Conservation (phyloP, 1,140 invertebrate species). For the Bombus superbus region DNA sequence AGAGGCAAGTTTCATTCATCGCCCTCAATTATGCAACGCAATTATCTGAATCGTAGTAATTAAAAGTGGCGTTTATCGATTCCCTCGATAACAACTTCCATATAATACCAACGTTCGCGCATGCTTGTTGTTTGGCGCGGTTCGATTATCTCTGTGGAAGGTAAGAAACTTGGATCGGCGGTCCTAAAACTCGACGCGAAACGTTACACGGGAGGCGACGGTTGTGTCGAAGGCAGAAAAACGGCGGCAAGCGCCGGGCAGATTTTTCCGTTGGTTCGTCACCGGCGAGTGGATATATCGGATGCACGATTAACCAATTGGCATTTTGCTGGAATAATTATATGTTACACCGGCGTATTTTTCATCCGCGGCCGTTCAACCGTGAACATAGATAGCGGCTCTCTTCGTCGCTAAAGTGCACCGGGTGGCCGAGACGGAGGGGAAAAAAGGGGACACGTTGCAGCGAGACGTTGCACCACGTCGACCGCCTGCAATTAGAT, state of each 20-base stretch:
- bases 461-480: slow-evolving; percentile 60
- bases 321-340: slow-evolving; percentile 68
- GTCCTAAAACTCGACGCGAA: neutral
- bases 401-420: slow-evolving; percentile 54
- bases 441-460: slow-evolving; percentile 40
- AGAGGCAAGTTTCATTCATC: slow-evolving; percentile 20
- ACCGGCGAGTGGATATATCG: slow-evolving; percentile 52
- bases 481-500: slow-evolving; percentile 55
- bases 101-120: neutral
- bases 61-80: slow-evolving; percentile 14
- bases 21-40: neutral
- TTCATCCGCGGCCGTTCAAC: slow-evolving; percentile 65
- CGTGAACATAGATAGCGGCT: slow-evolving; percentile 60
- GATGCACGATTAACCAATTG: slow-evolving; percentile 68
- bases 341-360: slow-evolving; percentile 60
- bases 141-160: slow-evolving; percentile 6
- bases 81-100: neutral
- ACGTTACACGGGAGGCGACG: neutral
- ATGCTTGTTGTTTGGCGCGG: neutral
- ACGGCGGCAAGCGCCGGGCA: slow-evolving; percentile 9
- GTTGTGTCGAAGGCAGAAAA: neutral
- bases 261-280: slow-evolving; percentile 47
- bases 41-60: slow-evolving; percentile 16
- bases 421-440: slow-evolving; percentile 2
- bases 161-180: neutral